Evolutionary conservation across 2,113 vertebrate genomes (phyloP).

Genomic region (Alectura lathami): DNA sequence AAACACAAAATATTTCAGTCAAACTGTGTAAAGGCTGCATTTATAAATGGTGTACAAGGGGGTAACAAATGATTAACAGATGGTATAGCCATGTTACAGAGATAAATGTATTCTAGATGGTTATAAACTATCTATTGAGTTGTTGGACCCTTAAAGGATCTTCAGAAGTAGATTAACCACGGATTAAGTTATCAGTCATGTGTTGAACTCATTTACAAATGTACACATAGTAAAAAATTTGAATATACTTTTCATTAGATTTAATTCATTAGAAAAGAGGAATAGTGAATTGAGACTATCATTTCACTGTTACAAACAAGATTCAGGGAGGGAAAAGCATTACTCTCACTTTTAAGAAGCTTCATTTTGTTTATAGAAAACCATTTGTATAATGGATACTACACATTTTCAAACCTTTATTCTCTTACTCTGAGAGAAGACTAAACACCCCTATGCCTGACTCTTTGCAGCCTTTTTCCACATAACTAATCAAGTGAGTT

Average conservation of each 20-base stretch:
- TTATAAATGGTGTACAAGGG: conserved; percentile 29
- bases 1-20: conserved; percentile 68
- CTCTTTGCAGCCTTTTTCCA: background rate
- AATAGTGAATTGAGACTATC: rapidly evolving
- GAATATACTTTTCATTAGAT: background rate
- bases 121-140: conserved; percentile 40
- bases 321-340: background rate
- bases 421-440: background rate
- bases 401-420: background rate
- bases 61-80: conserved; percentile 65
- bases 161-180: conserved; percentile 17
- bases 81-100: conserved; percentile 14
- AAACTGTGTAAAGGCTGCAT: conserved; percentile 39
- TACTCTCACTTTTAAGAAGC: background rate
- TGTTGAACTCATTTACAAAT: background rate
- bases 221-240: background rate
- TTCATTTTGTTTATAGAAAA: background rate
- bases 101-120: conserved; percentile 21
- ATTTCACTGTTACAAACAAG: background rate
- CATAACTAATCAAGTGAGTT: background rate
- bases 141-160: background rate
- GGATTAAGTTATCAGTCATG: conserved; percentile 37
- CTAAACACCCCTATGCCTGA: background rate
- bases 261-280: background rate
- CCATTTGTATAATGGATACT: background rate